Base-by-base conservation (phyloP, 2,113 vertebrate species). In the Sminthopsis crassicaudata region DNA sequence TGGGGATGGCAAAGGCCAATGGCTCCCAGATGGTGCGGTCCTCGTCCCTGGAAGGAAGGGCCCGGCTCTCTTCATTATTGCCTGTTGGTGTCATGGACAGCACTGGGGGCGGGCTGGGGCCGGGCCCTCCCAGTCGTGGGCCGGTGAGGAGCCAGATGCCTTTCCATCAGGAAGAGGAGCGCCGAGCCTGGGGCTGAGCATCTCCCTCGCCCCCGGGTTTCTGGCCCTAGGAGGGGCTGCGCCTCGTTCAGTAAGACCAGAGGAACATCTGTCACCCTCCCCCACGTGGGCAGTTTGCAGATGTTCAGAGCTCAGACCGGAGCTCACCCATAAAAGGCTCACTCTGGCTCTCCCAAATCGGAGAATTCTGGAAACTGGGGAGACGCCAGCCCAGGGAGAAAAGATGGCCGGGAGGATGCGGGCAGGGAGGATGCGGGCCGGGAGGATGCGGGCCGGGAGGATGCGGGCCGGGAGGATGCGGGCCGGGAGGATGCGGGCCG, bases 1-100 rank as follows among this genome's bases (percentile, higher is more conserved):
- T 98, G 97, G 91, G 95, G 89, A 98, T 98, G 97, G 96, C 98
- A 98, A 98, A 98, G 98, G 98, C 98, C 98, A 98, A 98, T 98
- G 97, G 94, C 98, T 98, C 98, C 98, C 98, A 99, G 98, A 99
- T 98, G 98, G 98, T 93, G 95, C 95, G 98, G 97, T 97, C 97
- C 96, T 98, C 97, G 98, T 98, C 96, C 96, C 98, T 96, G 26
- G 98, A 98, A 98, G 98, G 98, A 98, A 97, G 97, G 96, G 95
- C 97, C 97, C 95, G 96, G 98, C 98, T 98, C 97, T 98, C 98
- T 98, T 98, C 98, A 98, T 98, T 98, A 96, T 97, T 97, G 97
- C 98, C 97, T 97, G 97, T 97, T 98, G 97, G 96, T 96, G 98
- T 96, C 97, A 98, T 93, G 96, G 94, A 96, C 93, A 97, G 97